A percentile compares a stretch with the other conserved stretches of the same genome.
Evolutionary conservation across 2,797 vertebrate species (phyloP).

Genomic region (Masticophis lateralis): DNA sequence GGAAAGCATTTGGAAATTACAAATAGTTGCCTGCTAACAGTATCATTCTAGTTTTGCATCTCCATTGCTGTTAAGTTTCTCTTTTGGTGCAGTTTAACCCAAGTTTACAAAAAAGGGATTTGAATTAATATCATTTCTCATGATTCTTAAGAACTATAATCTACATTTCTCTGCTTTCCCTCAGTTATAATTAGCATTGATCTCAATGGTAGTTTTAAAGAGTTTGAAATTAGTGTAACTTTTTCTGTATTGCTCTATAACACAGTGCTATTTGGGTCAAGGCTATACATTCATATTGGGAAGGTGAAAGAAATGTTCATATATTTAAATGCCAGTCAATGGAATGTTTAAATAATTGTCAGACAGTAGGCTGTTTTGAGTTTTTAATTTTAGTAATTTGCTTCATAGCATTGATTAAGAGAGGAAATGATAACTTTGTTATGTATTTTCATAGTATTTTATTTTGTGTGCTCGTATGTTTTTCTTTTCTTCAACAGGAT

Average conservation of each 20-base stretch:
- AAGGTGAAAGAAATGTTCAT: not conserved
- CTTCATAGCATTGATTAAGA: not conserved
- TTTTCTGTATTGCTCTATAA: not conserved
- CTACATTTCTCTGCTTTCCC: not conserved
- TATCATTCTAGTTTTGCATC: no score
- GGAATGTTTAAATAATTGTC: not conserved
- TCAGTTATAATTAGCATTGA: not conserved
- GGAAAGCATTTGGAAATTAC: no score
- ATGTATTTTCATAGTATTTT: not conserved
- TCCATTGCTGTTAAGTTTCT: no score
- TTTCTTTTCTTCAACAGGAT: constrained; percentile 74
- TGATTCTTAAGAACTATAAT: not conserved
- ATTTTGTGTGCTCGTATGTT: constrained; percentile 20
- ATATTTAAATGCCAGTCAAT: not conserved
- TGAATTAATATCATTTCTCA: not conserved
- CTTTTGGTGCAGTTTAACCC: not conserved
- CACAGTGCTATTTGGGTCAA: not conserved
- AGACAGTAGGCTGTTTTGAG: not conserved
- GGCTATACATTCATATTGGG: not conserved
- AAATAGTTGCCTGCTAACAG: no score
- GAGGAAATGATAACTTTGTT: not conserved
- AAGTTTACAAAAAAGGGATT: not conserved
- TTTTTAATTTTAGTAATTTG: not conserved
- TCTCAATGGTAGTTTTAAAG: not conserved
- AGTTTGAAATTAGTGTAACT: not conserved